Base-by-base conservation (phyloP, 2,797 vertebrate species). In the Myotis findleyi region DNA sequence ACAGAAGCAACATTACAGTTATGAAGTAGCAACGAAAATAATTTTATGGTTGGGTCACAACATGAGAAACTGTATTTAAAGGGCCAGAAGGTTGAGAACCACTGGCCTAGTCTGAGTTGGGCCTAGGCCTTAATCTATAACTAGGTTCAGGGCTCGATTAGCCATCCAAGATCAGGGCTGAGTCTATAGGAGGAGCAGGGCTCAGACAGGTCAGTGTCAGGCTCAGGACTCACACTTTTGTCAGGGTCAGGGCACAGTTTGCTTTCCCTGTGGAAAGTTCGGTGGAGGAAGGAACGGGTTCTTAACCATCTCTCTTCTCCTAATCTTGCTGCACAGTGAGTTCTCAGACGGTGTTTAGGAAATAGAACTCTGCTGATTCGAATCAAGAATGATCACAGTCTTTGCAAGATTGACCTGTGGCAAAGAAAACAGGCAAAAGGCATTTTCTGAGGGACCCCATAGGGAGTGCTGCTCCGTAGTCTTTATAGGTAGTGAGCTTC, bases 401-500 rank as follows among this genome's bases (percentile, higher is more conserved):
- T 85, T 86, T 75, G 21, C 6, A 51, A 51, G 77, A 80, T 49
- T 77, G 30, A 93, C 51, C 59, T 21, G 20, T 30, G 41, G 53
- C 41, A 72, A 89, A 89, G n/a, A n/a, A 86, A 79, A 57, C 23
- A 75, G 17, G 69, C 13, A 59, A 36, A 59, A 27, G 53, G 33
- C 16, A 69, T 89, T 87, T 83, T 80, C 62, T 59, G 64, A 80
- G 66, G 51, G 64, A 62, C 18, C 16, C 10, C 10, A 3, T 8
- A 10, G 9, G 5, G 68, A 82, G 16, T 5, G 3, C 75, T 44
- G 21, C 10, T 38, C 23, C n/a, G 33, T 1, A n/a, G 59, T 30
- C n/a, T 69, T 82, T 44, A n/a, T 18, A 71, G 71, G 83, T 49
- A 88, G 80, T 89, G 82, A 96, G 90, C 25, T 41, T 82, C 86